These are phyloP conservation scores for Hydroisotoma schaefferi DNA, from an alignment of 2,888 invertebrate genomes.

Conservation along the genomic window DNA sequence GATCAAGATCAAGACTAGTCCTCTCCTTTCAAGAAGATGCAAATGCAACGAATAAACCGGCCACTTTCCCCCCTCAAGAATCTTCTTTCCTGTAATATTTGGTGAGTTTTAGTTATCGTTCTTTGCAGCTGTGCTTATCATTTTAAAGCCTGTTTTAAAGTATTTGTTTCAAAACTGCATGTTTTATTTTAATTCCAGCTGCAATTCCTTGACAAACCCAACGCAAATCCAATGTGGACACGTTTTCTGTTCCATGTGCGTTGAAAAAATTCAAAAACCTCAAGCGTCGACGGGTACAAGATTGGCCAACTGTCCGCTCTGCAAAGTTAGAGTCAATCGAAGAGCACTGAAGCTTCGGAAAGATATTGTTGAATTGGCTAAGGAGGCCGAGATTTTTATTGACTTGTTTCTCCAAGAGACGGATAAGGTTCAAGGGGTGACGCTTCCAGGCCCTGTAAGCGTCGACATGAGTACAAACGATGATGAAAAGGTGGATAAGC, in stretches of 20 bases:
- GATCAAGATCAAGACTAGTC: too few relatives aligned
- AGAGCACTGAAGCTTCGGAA: constrained; percentile 16
- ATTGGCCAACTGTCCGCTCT: constrained; percentile 27
- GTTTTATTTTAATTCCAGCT: constrained; percentile 8
- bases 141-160: too few relatives aligned
- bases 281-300: neutral
- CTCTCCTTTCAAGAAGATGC: too few relatives aligned
- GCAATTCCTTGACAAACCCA: constrained; percentile 13
- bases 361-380: constrained; percentile 25
- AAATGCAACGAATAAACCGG: too few relatives aligned
- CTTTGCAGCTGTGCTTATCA: too few relatives aligned
- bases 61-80: too few relatives aligned
- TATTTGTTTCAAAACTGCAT: neutral
- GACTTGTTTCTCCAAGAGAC: neutral
- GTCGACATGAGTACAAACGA: too few relatives aligned
- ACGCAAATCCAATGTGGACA: constrained; percentile 36
- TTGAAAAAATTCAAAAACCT: constrained; percentile 8
- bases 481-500: neutral
- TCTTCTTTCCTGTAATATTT: too few relatives aligned
- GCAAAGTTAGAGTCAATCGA: constrained; percentile 21
- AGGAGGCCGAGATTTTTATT: neutral
- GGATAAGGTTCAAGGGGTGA: too few relatives aligned
- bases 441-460: too few relatives aligned
- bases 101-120: too few relatives aligned
- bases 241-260: constrained; percentile 31